Base-by-base conservation (phyloP, 2,797 vertebrate genomes). In the Bovichtus variegatus region DNA sequence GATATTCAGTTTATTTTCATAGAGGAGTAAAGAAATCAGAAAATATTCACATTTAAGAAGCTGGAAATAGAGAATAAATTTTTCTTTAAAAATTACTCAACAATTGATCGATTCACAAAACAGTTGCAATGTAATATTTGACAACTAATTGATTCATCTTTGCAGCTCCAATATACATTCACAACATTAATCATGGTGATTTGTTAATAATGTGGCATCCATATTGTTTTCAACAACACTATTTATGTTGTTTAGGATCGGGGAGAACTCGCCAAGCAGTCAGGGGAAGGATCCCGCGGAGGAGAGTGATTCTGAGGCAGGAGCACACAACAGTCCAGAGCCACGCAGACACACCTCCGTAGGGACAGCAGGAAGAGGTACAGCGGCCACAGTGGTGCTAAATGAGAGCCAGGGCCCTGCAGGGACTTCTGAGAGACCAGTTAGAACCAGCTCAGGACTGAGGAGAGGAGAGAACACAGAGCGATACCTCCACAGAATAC, bases 401-500 rank as follows among this genome's bases (percentile, higher is more conserved):
- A 51, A 23, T 10, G 80, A 85, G 49, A 70, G 47, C 70, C 83
- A 85, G 46, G 27, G 65, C 23, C 64, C 76, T 11, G 46, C 46
- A 12, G 82, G 59, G 46, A 70, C 78, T 2, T 76, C 80, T 13
- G 89, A 90, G 41, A 85, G 86, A 80, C 67, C 75, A 7, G n/a
- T 62, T 12, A 84, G 80, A 79, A 27, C 23, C 16, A 57, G 59
- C 53, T 75, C 86, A 3, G 82, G 84, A 65, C 64, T 85, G 66
- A 91, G 73, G 76, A 89, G 91, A 81, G 86, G 87, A 66, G 82
- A 87, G n/a, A 85, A 60, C 59, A 85, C 91, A 31, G 93, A 94
- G 64, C 84, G 89, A 87, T 94, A 94, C 87, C 89, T 94, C 47
- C 94, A 95, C 78, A 84, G 76, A 76, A 93, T 94, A 80, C 83